Evolutionary conservation across 1,140 invertebrate genomes (phyloP).

Genomic region (Meloidogyne hapla): DNA sequence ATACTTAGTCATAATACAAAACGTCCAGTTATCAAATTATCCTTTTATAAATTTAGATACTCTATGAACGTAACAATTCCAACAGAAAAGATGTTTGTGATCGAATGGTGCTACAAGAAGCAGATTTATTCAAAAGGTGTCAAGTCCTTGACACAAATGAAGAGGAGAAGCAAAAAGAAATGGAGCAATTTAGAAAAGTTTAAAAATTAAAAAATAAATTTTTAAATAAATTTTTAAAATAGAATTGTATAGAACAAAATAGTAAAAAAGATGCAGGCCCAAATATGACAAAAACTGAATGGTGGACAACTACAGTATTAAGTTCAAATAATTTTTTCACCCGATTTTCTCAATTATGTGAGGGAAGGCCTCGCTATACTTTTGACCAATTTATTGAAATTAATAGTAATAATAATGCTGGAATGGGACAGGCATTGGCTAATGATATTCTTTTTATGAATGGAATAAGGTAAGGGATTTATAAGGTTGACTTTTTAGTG

Average conservation of each 20-base stretch:
- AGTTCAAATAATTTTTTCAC: conserved; percentile 22
- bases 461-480: conserved; percentile 34
- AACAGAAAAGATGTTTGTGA: conserved; percentile 53
- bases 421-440: conserved; percentile 51
- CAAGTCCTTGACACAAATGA: conserved; percentile 50
- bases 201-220: neutral
- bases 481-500: too few relatives aligned
- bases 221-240: neutral
- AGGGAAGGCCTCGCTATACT: conserved; percentile 20
- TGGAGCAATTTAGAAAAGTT: conserved; percentile 32
- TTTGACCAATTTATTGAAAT: conserved; percentile 29
- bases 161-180: conserved; percentile 16
- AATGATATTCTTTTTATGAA: conserved; percentile 61
- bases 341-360: conserved; percentile 23
- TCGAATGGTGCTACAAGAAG: conserved; percentile 36
- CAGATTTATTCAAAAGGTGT: conserved; percentile 58
- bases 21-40: neutral
- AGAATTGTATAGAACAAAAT: neutral
- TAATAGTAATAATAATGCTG: conserved; percentile 8
- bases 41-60: conserved; percentile 3
- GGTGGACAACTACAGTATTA: neutral
- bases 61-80: conserved; percentile 45
- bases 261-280: conserved; percentile 10
- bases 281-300: conserved; percentile 9
- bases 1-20: neutral